Evolutionary conservation across 1,140 invertebrate genomes (phyloP), one percentile per base, ranked within the genome.

Genomic region (Temnothorax nylanderi): DNA sequence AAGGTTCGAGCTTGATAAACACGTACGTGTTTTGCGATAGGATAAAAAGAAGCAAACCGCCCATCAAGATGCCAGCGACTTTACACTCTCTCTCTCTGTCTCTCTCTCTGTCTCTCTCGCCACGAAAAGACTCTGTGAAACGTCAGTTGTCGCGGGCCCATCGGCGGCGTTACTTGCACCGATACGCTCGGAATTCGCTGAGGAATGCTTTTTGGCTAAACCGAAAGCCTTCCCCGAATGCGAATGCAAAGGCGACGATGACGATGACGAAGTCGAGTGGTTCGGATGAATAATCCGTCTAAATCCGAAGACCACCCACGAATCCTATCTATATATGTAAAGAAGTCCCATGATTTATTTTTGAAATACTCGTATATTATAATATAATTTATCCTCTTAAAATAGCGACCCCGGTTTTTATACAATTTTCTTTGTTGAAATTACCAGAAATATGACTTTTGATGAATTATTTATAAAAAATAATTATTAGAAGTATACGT

Each of bases 171-270:
- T 87, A 84, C 85, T 86, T 65, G 71, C 85, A 78, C 56, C 82
- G 87, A 88, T 86, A 86, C 84, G 58, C 62, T 32, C 37, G 87
- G 87, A 88, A 88, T 88, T 88, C 54, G 69, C 58, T 58, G 65
- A 87, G 87, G 87, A 88, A 88, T 88, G 87, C 87, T 88, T 88
- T 88, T 87, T 71, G 82, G 47, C 82, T 85, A 58, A 81, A 64
- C 86, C 87, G 87, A 87, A 87, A 87, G 58, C 54, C 67, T 88
- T 67, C 85, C 44, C 47, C 69, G 41, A 47, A 26, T 64, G 65
- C 86, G 77, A 60, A 47, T 69, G 85, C 75, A 86, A 82, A 86
- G 84, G 75, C 62, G 84, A 85, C 75, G 84, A 85, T 85, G 81
- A 85, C 47, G 81, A 76, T 86, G 62, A 87, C 65, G 58, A 86